These are phyloP conservation scores for Melopsittacus undulatus DNA, from an alignment of 2,797 vertebrate species.

Conservation along the genomic window DNA sequence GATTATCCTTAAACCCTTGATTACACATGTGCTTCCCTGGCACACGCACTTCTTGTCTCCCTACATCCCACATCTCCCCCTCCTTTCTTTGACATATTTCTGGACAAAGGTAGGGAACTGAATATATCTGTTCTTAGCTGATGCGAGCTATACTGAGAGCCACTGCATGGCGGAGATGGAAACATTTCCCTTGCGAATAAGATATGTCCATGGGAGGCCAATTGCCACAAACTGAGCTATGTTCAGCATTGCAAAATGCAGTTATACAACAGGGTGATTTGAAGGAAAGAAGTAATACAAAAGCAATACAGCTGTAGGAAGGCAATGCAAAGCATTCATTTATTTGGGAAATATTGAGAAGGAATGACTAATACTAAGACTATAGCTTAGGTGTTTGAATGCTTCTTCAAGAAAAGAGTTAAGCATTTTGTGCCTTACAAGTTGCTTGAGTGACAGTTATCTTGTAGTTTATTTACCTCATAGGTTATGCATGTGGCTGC, in stretches of 20 bases:
- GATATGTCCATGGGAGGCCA: neutral
- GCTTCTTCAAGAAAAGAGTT: neutral
- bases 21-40: conserved; percentile 33
- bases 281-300: neutral
- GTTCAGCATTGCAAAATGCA: neutral
- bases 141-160: neutral
- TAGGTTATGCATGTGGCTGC: neutral
- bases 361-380: neutral
- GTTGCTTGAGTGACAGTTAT: neutral
- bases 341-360: neutral
- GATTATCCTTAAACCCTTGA: conserved; percentile 22
- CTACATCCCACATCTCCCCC: neutral
- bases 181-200: neutral
- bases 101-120: neutral
- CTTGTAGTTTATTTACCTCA: neutral
- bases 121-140: neutral
- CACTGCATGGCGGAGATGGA: neutral
- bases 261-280: neutral
- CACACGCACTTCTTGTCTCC: neutral
- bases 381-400: neutral
- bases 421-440: neutral
- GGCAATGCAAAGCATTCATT: neutral
- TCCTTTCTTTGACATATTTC: neutral
- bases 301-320: conserved; percentile 10
- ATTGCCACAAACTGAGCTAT: neutral